phyloP scores from a whole-genome alignment of 2,797 vertebrate genomes.

The Protosalanx chinensis region DNA sequence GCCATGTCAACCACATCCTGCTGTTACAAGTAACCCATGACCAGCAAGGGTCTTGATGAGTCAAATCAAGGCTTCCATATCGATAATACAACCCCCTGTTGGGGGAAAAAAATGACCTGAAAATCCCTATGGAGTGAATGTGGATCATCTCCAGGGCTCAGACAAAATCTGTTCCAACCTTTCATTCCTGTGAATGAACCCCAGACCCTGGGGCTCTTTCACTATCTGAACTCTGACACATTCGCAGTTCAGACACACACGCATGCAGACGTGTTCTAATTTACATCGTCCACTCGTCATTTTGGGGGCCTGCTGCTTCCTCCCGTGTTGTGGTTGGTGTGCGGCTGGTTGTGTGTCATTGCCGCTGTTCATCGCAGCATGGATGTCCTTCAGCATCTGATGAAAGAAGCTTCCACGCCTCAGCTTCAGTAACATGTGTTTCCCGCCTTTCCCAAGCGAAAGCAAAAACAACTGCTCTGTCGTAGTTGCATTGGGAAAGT shows the following conservation, averaged over 20 bases:
- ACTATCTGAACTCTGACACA: background rate
- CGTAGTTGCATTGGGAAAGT: background rate
- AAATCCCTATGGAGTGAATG: background rate
- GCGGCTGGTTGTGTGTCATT: constrained; percentile 6
- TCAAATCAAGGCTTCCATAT: background rate
- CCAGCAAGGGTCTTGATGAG: background rate
- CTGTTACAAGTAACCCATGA: background rate
- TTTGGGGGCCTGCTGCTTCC: constrained; percentile 5
- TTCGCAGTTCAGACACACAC: background rate
- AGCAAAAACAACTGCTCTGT: background rate
- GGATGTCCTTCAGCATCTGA: background rate
- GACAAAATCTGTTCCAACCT: background rate
- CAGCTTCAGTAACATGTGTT: background rate
- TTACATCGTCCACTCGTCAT: background rate
- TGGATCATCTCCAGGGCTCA: background rate
- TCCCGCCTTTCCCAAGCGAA: background rate
- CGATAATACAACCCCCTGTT: background rate
- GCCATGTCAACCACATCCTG: background rate
- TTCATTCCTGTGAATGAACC: background rate
- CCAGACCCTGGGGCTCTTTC: background rate
- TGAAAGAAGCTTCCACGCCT: background rate
- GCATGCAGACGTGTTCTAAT: background rate
- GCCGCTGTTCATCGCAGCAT: constrained; percentile 5
- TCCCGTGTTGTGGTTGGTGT: background rate
- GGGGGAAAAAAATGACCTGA: background rate